Evolutionary conservation across 1,140 invertebrate species (phyloP).

Genomic region (Ganaspis sp.): DNA sequence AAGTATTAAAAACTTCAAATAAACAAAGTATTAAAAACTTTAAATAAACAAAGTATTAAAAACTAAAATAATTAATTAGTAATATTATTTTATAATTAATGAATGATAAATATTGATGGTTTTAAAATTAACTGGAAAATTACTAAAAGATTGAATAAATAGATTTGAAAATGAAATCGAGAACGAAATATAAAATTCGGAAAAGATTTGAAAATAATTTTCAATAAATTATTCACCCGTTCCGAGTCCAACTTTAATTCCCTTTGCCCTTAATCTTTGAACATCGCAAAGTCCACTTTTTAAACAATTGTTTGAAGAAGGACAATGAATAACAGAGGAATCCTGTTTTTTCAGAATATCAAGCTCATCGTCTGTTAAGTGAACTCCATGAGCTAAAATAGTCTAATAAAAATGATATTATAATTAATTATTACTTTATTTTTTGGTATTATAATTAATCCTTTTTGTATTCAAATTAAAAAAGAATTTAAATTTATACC

Average conservation of each 20-base stretch:
- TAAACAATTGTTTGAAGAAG: constrained; percentile 90
- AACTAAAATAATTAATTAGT: no score
- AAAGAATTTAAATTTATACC: constrained; percentile 71
- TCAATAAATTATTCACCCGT: constrained; percentile 79
- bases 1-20: no score
- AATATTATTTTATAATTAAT: no score
- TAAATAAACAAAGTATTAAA: no score
- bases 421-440: constrained; percentile 17
- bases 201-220: no score
- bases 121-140: no score
- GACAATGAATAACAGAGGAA: constrained; percentile 88
- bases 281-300: constrained; percentile 90
- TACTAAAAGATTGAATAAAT: no score
- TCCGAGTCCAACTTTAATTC: constrained; percentile 88
- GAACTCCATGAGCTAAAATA: constrained; percentile 88
- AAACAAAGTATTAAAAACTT: no score
- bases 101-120: no score
- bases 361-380: constrained; percentile 85
- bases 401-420: constrained; percentile 76
- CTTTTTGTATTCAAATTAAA: background rate
- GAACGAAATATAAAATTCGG: no score
- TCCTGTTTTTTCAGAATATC: constrained; percentile 79
- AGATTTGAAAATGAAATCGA: no score
- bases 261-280: constrained; percentile 78
- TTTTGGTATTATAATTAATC: constrained; percentile 19